Percentiles rank a stretch among this genome's conserved stretches.
phyloP scores from a whole-genome alignment of 2,888 invertebrate species.

The Eustalomyia histrio region DNA sequence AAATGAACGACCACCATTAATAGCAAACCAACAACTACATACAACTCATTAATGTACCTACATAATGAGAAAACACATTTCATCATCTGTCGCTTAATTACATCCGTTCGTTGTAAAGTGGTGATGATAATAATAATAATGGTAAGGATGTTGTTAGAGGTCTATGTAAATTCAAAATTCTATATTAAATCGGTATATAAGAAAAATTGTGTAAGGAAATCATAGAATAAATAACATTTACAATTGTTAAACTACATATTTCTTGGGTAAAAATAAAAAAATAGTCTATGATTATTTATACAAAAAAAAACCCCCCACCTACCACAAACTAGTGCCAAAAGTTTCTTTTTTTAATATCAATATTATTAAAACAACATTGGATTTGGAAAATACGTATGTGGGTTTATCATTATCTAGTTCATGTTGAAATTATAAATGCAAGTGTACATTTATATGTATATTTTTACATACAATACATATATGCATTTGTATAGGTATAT shows the following conservation, averaged over 20 bases:
- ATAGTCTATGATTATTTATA: too few relatives aligned
- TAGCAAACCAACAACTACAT: neutral
- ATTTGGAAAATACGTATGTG: neutral
- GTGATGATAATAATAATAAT: neutral
- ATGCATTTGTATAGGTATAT: neutral
- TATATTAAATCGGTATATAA: neutral
- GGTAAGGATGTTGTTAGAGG: neutral
- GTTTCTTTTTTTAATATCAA: neutral
- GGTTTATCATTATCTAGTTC: neutral
- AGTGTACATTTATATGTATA: neutral
- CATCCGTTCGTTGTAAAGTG: constrained; percentile 42
- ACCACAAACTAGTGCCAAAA: too few relatives aligned
- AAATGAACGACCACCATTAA: neutral
- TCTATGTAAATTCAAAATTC: neutral
- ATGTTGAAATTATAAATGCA: neutral
- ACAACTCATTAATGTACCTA: constrained; percentile 59
- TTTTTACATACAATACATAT: neutral
- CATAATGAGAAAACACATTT: constrained; percentile 52
- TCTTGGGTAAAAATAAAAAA: neutral
- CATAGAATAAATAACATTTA: too few relatives aligned
- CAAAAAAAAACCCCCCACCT: too few relatives aligned
- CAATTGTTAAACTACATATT: too few relatives aligned
- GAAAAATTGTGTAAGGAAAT: too few relatives aligned
- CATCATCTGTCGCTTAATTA: constrained; percentile 64
- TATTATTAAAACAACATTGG: neutral